Conservation (phyloP, 2,113 vertebrate species). For the Crotalus horridus region DNA sequence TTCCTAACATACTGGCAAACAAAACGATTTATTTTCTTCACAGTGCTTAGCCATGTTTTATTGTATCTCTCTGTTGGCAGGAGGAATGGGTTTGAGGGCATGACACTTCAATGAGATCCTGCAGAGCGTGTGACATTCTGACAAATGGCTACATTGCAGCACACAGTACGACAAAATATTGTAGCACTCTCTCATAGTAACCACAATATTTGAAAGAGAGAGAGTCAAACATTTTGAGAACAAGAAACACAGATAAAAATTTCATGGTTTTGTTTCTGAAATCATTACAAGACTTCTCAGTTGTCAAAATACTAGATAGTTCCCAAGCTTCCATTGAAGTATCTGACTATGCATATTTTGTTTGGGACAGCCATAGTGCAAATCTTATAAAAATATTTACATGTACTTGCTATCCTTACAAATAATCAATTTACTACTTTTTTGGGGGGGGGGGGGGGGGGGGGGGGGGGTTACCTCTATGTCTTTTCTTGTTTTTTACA, state of each 20-base stretch:
- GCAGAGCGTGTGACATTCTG: slow-evolving; percentile 31
- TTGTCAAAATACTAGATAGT: not conserved
- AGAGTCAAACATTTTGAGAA: slow-evolving; percentile 31
- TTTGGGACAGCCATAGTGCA: not conserved
- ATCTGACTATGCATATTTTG: not conserved
- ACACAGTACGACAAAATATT: slow-evolving; percentile 43
- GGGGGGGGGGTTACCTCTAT: not conserved
- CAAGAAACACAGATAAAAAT: not conserved
- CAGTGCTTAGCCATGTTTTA: slow-evolving; percentile 53
- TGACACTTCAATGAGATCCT: slow-evolving; percentile 53
- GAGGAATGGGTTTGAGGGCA: slow-evolving; percentile 53
- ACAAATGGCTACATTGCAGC: slow-evolving; percentile 50
- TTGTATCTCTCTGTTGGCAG: slow-evolving; percentile 54
- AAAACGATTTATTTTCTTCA: slow-evolving; percentile 63
- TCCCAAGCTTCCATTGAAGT: not conserved
- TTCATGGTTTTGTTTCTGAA: slow-evolving; percentile 33
- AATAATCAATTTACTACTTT: slow-evolving; percentile 1
- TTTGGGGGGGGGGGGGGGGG: not conserved
- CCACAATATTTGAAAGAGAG: slow-evolving; percentile 20
- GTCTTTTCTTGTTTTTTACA: not conserved
- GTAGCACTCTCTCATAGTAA: slow-evolving; percentile 24
- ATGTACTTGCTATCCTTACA: not conserved
- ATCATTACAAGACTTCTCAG: not conserved
- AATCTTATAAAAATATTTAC: not conserved
- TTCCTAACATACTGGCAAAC: slow-evolving; percentile 51